These are phyloP conservation scores for Plagodis dolabraria DNA, from an alignment of 2,888 invertebrate genomes.

Conservation along the genomic window DNA sequence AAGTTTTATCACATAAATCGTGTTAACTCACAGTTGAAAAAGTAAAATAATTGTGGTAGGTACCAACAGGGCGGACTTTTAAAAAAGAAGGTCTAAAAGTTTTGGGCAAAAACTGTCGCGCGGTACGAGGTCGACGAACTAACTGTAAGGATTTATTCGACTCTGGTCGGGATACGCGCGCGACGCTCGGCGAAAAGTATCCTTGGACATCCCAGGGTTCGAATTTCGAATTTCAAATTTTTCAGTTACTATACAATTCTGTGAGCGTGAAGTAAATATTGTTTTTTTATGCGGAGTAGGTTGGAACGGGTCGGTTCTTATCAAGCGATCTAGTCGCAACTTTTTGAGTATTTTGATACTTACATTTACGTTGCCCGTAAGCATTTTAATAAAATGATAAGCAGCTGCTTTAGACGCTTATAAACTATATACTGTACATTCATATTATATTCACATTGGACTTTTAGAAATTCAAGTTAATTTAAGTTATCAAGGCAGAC, in stretches of 20 bases:
- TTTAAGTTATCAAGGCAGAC: too few species aligned
- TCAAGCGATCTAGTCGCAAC: slow-evolving; percentile 18
- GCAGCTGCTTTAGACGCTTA: too few species aligned
- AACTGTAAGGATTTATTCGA: slow-evolving; percentile 66
- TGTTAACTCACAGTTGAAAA: slow-evolving; percentile 69
- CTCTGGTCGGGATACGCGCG: slow-evolving; percentile 36
- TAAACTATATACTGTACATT: too few species aligned
- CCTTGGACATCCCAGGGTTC: slow-evolving; percentile 74
- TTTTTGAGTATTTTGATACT: neutral
- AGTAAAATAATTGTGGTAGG: slow-evolving; percentile 79
- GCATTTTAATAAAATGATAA: too few species aligned
- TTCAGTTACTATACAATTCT: slow-evolving; percentile 69
- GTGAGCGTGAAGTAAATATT: slow-evolving; percentile 66
- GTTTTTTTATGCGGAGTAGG: slow-evolving; percentile 35
- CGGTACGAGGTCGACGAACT: slow-evolving; percentile 66
- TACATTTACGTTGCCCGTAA: too few species aligned
- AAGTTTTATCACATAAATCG: slow-evolving; percentile 68
- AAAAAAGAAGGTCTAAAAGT: slow-evolving; percentile 70
- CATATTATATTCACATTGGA: too few species aligned
- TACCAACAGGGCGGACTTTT: slow-evolving; percentile 50
- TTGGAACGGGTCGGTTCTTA: slow-evolving; percentile 17
- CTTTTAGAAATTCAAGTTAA: too few species aligned
- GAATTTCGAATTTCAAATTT: slow-evolving; percentile 84
- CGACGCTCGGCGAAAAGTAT: slow-evolving; percentile 49
- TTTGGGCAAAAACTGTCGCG: slow-evolving; percentile 78